These are phyloP conservation scores for Eutrigla gurnardus DNA, from an alignment of 2,797 vertebrate species.

Conservation along the genomic window DNA sequence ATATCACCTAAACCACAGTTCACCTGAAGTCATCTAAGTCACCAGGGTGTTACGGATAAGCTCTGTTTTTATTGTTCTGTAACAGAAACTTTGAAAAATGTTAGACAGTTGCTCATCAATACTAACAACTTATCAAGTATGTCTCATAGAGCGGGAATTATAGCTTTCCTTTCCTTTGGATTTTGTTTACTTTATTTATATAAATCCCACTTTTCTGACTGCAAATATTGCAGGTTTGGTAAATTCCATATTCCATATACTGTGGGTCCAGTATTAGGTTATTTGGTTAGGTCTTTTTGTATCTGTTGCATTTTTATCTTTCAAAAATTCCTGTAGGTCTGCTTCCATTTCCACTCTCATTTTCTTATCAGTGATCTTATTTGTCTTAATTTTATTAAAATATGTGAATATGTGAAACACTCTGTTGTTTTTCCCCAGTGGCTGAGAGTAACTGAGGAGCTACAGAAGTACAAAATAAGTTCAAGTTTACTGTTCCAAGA, in stretches of 20 bases:
- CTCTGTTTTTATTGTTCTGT: not conserved
- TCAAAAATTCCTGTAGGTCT: not conserved
- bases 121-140: not conserved
- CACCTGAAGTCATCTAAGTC: not conserved
- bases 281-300: too few relatives aligned
- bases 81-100: not conserved
- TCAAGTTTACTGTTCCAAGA: not conserved
- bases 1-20: conserved; percentile 6
- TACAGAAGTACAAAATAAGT: not conserved
- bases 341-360: conserved; percentile 14
- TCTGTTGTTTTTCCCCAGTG: not conserved
- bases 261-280: not conserved
- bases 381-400: not conserved
- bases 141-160: not conserved
- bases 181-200: not conserved
- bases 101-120: not conserved
- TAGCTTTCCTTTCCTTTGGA: not conserved
- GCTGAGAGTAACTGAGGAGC: not conserved
- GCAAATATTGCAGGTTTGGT: not conserved
- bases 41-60: too few relatives aligned
- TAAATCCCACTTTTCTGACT: not conserved
- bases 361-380: not conserved
- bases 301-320: not conserved
- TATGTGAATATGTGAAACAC: not conserved
- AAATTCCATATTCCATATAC: not conserved